Base-by-base conservation (phyloP, 1,140 invertebrate species). In the Bombus huntii region DNA sequence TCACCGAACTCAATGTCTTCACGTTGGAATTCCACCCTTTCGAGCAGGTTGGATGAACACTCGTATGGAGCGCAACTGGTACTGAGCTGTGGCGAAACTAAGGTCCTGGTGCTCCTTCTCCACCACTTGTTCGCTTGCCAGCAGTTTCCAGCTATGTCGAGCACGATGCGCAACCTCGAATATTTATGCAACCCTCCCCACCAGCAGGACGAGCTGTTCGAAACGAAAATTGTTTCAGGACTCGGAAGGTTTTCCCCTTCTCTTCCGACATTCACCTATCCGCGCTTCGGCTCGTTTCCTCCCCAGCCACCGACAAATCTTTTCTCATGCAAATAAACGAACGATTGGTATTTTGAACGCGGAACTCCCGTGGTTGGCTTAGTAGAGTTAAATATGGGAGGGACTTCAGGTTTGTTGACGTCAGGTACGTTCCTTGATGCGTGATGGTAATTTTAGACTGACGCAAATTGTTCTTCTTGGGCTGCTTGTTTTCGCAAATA, bases 101-200 rank as follows among this genome's bases (percentile, higher is more conserved):
- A 31, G 81, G 65, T 34, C 85, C 77, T 82, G 80, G 88, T 86
- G 86, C 91, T 92, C 90, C 92, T 92, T 91, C 84, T 72, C 73
- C 88, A 81, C 91, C 76, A 88, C 87, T 91, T 90, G 31, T 31
- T 31, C 31, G 31, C 31, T 31, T 31, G 31, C 31, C 31, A 31
- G 31, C 31, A 31, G 31, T 31, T 68, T 73, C 78, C 76, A 73
- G 74, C 44, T 68, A 76, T 80, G 70, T 84, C 79, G 88, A 85
- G 71, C 91, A 87, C 84, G 87, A 85, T 91, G 92, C 92, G 92
- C 92, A 92, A 92, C 89, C 91, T 93, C 92, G 85, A 90, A 91
- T 92, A 92, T 92, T 93, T 90, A 90, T 92, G 90, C 86, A 70
- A 28, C 75, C 70, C 80, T 39, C 42, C 39, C 53, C 37, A 42